Evolutionary conservation across 1,140 invertebrate species (phyloP), one percentile per base, ranked within the genome.

Genomic region (Trissolcus basalis): DNA sequence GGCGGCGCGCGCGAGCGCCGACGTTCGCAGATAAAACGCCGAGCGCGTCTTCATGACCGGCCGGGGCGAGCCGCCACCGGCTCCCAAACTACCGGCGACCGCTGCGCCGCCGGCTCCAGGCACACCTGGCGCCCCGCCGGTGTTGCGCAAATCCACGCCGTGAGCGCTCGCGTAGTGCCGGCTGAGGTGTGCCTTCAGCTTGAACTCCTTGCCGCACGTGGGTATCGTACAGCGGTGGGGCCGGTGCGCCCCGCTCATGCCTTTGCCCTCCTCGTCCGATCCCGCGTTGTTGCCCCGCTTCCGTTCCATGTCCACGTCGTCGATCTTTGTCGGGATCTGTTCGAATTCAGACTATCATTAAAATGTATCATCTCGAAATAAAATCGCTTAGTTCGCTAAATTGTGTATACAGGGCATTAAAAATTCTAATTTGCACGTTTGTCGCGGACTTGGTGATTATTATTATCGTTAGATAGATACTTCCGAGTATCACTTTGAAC

Each of bases 21-120:
- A 97, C 3, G 95, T 97, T 81, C 94, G 93, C 77, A 98, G 90
- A 89, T 97, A 98, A 89, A 98, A 98, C 19, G 97, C 97, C 70
- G 97, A 96, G 79, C 97, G 91, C 41, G 97, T 98, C 89, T 98
- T 98, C 96, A 98, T 97, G 0, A 98, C 95, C 15, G 97, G 96
- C 36, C 96, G 90, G 1, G 96, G 95, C 19, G 94, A 95, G 16
- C 84, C 77, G 5, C 81, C 81, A 90, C 60, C 51, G 85, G 15
- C 48, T 0, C 44, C 68, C 4, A 35, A 89, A 74, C 67, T 58
- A 3, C 67, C 67, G 3, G 59, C 64, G 13, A 93, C 49, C 94
- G 43, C 63, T 0, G 19, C 73, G 10, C 76, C 63, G 27, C 60
- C 73, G 9, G 55, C 27, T n/a, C 71, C 74, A 2, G 14, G 44